Evolutionary conservation across 2,888 invertebrate genomes (phyloP).

Genomic region (Phyllotreta cruciferae): DNA sequence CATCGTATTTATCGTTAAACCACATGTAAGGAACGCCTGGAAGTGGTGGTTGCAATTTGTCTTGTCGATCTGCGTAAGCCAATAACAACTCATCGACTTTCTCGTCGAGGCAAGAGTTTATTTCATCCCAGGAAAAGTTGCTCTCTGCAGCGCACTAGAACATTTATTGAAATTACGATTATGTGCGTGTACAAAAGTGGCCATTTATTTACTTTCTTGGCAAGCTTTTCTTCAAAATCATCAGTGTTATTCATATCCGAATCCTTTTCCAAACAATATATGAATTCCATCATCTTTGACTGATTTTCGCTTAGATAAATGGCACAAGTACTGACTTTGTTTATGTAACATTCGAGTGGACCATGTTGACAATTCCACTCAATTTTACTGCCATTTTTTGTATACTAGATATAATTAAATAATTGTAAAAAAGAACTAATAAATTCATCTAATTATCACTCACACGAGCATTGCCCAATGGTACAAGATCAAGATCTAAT

Average conservation of each 20-base stretch:
- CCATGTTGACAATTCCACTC: constrained; percentile 62
- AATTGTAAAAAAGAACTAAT: not conserved
- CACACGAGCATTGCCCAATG: constrained; percentile 29
- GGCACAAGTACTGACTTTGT: constrained; percentile 63
- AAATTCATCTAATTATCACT: not conserved
- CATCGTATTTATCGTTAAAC: constrained; percentile 22
- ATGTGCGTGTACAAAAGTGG: too few species aligned
- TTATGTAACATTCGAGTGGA: constrained; percentile 61
- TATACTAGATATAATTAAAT: not conserved
- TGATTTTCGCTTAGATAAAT: constrained; percentile 27
- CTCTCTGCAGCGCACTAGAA: constrained; percentile 36
- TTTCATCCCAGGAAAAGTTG: constrained; percentile 32
- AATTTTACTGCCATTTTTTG: constrained; percentile 15
- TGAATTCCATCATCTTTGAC: constrained; percentile 29
- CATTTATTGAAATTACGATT: too few species aligned
- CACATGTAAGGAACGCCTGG: constrained; percentile 14
- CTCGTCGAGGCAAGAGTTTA: constrained; percentile 25
- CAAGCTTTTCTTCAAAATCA: constrained; percentile 16
- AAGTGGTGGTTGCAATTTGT: constrained; percentile 11
- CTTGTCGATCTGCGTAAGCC: not conserved
- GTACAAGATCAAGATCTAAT: constrained; percentile 30
- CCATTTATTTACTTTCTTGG: constrained; percentile 26
- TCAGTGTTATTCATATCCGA: not conserved
- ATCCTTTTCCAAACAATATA: constrained; percentile 32
- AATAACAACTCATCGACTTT: not conserved